These are phyloP conservation scores for Tribolium freemani DNA, from an alignment of 2,888 invertebrate genomes.

Conservation along the genomic window DNA sequence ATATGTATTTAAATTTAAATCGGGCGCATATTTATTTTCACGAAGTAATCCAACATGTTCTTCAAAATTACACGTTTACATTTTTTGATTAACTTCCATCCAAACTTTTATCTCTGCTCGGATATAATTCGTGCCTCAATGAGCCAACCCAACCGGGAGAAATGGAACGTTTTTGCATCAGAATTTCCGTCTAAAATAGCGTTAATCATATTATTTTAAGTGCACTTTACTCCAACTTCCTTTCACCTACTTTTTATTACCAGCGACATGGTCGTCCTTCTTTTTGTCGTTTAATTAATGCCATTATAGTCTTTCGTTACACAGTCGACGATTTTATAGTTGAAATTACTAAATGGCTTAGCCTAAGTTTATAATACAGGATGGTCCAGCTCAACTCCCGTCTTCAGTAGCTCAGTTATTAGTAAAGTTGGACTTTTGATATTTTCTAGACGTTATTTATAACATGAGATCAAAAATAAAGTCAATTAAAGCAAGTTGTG, in stretches of 20 bases:
- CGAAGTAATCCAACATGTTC: too few species aligned
- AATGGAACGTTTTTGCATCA: conserved; percentile 29
- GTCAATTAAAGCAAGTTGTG: too few species aligned
- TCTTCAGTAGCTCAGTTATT: too few species aligned
- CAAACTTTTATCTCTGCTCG: background rate
- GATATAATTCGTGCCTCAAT: background rate
- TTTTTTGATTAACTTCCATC: background rate
- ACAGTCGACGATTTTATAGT: conserved; percentile 8
- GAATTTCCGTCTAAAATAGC: conserved; percentile 39
- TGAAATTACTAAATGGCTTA: background rate
- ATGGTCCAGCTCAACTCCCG: too few species aligned
- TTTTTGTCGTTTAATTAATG: conserved; percentile 33
- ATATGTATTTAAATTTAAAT: too few species aligned
- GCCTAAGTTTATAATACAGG: background rate
- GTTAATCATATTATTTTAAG: conserved; percentile 49
- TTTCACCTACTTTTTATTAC: conserved; percentile 39
- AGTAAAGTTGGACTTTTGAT: too few species aligned
- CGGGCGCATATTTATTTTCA: too few species aligned
- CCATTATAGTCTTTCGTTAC: conserved; percentile 30
- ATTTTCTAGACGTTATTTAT: too few species aligned
- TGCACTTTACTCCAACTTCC: conserved; percentile 45
- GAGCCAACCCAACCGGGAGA: background rate
- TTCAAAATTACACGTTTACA: background rate
- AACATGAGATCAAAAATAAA: too few species aligned
- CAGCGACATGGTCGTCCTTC: conserved; percentile 16